phyloP scores from a whole-genome alignment of 2,797 vertebrate genomes.

The Pipistrellus nathusii region DNA sequence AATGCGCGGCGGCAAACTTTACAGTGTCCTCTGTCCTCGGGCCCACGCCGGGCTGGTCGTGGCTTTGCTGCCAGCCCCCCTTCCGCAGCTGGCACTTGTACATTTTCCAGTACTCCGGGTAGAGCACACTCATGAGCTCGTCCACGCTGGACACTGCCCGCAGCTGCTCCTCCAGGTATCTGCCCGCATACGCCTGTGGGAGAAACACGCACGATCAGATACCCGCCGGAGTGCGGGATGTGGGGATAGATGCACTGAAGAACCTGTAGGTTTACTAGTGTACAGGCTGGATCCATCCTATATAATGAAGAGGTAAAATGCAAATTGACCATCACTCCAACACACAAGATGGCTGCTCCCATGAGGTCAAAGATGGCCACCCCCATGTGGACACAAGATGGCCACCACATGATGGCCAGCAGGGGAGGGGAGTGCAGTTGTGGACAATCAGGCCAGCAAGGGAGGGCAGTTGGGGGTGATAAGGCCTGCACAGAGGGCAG shows the following conservation, averaged over 20 bases:
- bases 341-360: no score
- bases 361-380: no score
- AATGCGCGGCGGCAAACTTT: conserved; percentile 94
- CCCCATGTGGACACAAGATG: no score
- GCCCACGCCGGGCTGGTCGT: conserved; percentile 85
- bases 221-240: neutral
- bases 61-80: conserved; percentile 86
- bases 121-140: conserved; percentile 96
- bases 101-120: conserved; percentile 96
- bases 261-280: neutral
- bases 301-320: no score
- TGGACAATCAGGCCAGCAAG: no score
- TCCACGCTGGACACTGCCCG: conserved; percentile 96
- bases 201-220: conserved; percentile 73
- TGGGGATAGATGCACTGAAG: neutral
- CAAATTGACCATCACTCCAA: no score
- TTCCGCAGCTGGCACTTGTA: conserved; percentile 95
- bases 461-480: no score
- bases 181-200: conserved; percentile 91
- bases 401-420: no score
- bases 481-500: no score
- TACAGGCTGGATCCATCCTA: no score
- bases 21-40: conserved; percentile 89
- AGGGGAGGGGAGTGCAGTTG: no score
- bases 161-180: conserved; percentile 94